A percentile compares a stretch with the other conserved stretches of the same genome.
Conservation (phyloP, 2,888 invertebrate genomes). For the Heliconius charithonia region DNA sequence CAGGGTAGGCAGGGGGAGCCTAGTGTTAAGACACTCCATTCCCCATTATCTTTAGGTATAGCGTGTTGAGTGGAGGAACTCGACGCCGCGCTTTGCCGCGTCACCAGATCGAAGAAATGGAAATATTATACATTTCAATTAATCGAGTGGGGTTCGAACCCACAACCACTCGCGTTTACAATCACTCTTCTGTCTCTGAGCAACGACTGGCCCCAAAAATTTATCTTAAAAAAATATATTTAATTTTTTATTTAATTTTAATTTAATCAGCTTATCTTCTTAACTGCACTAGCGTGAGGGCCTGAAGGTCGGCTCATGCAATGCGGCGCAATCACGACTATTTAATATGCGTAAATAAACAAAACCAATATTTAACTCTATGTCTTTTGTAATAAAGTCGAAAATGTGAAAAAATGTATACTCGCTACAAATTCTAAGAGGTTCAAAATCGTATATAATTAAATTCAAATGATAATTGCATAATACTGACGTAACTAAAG, state of each 20-base stretch:
- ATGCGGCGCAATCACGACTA: conserved; percentile 61
- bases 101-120: no score
- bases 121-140: no score
- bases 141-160: background rate
- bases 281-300: conserved; percentile 70
- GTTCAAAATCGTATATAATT: conserved; percentile 43
- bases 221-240: no score
- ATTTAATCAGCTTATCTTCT: conserved; percentile 47
- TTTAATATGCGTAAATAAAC: conserved; percentile 36
- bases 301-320: conserved; percentile 72
- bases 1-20: no score
- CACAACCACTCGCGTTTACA: no score
- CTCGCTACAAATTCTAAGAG: conserved; percentile 40
- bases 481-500: conserved; percentile 55
- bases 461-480: conserved; percentile 51
- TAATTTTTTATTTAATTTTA: no score
- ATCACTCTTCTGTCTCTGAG: no score
- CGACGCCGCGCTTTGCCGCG: no score
- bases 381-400: background rate
- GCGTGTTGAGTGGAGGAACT: no score
- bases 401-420: conserved; percentile 6
- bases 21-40: background rate
- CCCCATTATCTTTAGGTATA: no score
- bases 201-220: background rate
- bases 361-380: conserved; percentile 27